phyloP scores from a whole-genome alignment of 2,888 invertebrate species.

The Cephus nigrinus region DNA sequence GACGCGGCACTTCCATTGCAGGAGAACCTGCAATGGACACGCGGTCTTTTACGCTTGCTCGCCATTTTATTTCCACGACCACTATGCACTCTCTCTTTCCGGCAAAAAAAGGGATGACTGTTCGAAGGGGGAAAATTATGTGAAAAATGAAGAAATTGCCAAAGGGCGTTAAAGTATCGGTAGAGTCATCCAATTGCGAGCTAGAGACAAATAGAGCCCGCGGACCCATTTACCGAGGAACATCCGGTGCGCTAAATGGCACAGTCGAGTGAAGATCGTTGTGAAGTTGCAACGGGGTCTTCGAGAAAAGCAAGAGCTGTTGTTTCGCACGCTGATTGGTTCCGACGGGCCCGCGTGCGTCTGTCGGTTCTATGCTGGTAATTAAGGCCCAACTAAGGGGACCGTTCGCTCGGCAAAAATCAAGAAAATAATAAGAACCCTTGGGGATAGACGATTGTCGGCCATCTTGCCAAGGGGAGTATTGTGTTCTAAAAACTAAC shows the following conservation, averaged over 20 bases:
- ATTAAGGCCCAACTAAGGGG: conserved; percentile 11
- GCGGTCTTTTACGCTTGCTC: not conserved
- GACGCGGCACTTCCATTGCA: not conserved
- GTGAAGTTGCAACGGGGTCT: conserved; percentile 9
- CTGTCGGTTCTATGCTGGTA: conserved; percentile 13
- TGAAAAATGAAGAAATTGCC: not conserved
- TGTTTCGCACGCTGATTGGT: conserved; percentile 8
- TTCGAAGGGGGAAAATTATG: not conserved
- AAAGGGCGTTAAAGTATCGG: not conserved
- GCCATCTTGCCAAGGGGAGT: not conserved
- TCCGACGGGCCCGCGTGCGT: not conserved
- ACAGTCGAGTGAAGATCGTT: not conserved
- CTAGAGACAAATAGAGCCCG: conserved; percentile 33
- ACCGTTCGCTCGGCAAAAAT: not conserved
- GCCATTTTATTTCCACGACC: not conserved
- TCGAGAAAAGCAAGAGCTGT: conserved; percentile 10
- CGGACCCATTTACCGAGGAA: conserved; percentile 37
- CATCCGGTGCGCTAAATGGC: conserved; percentile 41
- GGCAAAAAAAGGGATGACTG: not conserved
- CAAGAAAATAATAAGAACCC: not conserved
- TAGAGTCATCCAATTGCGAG: not conserved
- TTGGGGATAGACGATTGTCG: not conserved
- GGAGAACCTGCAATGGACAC: not conserved
- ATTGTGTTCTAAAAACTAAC: not conserved
- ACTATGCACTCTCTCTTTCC: not conserved